Evolutionary conservation across 2,888 invertebrate species (phyloP).

Genomic region (Escarpia spicata): DNA sequence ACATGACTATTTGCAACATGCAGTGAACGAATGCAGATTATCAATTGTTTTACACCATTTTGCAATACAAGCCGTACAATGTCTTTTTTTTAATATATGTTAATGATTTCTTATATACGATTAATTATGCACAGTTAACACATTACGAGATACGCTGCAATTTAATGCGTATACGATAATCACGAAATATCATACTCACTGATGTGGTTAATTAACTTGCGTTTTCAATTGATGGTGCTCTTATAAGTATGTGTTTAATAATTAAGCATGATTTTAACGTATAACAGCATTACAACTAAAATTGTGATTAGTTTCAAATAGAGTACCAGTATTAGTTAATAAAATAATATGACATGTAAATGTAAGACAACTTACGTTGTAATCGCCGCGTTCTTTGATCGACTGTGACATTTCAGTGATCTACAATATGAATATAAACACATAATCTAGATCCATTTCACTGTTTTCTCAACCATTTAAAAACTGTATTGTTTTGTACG

Average conservation of each 20-base stretch:
- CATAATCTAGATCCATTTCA: not conserved
- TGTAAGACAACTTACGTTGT: not conserved
- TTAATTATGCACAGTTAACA: not conserved
- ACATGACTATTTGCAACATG: not conserved
- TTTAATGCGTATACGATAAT: not conserved
- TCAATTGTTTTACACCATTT: not conserved
- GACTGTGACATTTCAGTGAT: not conserved
- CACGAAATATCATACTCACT: not conserved
- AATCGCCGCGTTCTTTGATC: not conserved
- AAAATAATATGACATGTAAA: not conserved
- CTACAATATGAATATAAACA: not conserved
- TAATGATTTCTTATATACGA: not conserved
- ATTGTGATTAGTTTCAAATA: not conserved
- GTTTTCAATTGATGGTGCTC: not conserved
- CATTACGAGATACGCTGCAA: not conserved
- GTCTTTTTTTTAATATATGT: not conserved
- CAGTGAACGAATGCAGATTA: not conserved
- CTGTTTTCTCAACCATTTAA: not conserved
- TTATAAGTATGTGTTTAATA: not conserved
- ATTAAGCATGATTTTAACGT: not conserved
- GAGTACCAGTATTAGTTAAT: not conserved
- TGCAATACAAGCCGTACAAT: not conserved
- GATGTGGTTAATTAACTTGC: not conserved
- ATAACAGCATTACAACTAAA: not conserved
- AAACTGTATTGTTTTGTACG: too few relatives aligned